A percentile compares a stretch with the other conserved stretches of the same genome.
phyloP scores from a whole-genome alignment of 2,888 invertebrate genomes.

The Drosophila colorata region DNA sequence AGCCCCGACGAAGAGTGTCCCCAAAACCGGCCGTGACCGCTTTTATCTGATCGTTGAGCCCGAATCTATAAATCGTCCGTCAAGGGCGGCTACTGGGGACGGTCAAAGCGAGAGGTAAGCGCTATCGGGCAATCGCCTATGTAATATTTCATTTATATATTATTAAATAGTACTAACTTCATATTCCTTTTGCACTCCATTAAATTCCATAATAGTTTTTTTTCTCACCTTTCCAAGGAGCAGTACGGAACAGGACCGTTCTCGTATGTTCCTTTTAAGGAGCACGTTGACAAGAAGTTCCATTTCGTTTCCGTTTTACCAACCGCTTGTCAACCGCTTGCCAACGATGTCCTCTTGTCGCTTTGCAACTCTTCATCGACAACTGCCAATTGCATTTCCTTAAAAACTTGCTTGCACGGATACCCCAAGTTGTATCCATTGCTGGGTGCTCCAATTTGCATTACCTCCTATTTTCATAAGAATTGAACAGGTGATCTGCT shows the following conservation, averaged over 20 bases:
- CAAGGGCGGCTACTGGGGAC: not conserved
- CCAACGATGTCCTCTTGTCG: slow-evolving; percentile 2
- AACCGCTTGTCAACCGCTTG: not conserved
- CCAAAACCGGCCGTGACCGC: not conserved
- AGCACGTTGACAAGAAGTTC: not conserved
- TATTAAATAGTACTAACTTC: slow-evolving; percentile 1
- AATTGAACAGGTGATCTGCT: too few species aligned
- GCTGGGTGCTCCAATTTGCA: not conserved
- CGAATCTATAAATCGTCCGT: not conserved
- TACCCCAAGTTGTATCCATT: too few species aligned
- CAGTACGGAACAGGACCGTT: not conserved
- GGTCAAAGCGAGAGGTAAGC: slow-evolving; percentile 9
- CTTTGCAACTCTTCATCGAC: slow-evolving; percentile 3
- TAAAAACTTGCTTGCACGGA: not conserved
- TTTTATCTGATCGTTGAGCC: not conserved
- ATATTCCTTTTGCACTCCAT: slow-evolving; percentile 4
- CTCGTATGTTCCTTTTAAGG: not conserved
- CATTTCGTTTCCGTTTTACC: not conserved
- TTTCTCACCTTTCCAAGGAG: not conserved
- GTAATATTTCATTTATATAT: not conserved
- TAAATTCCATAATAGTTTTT: not conserved
- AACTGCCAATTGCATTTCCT: not conserved
- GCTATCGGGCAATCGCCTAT: not conserved
- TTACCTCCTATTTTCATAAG: not conserved
- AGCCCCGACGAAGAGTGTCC: not conserved